Conservation (phyloP, 1,140 invertebrate species). For the Drosophila baimaii region DNA sequence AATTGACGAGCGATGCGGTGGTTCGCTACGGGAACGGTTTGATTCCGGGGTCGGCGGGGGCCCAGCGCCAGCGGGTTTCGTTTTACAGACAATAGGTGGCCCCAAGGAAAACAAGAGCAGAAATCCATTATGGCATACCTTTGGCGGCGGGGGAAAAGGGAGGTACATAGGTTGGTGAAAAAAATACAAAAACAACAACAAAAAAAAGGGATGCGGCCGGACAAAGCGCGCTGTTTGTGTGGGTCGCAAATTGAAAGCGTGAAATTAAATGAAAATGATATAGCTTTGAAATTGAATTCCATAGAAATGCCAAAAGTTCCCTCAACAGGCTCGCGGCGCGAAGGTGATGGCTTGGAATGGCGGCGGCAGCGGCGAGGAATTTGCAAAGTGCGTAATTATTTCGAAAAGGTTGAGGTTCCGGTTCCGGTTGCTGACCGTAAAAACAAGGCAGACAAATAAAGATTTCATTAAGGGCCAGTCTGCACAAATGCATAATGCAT, state of each 20-base stretch:
- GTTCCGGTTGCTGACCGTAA: not conserved
- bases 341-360: conserved; percentile 16
- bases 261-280: conserved; percentile 82
- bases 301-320: conserved; percentile 75
- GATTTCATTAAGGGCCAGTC: not conserved
- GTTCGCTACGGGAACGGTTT: conserved; percentile 25
- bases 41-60: conserved; percentile 13
- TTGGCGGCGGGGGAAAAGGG: conserved; percentile 34
- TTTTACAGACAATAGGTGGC: conserved; percentile 70
- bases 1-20: conserved; percentile 47
- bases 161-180: too few relatives aligned
- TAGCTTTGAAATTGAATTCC: conserved; percentile 81
- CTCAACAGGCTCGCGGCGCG: conserved; percentile 6
- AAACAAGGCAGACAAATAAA: not conserved
- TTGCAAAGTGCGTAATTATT: conserved; percentile 18
- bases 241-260: conserved; percentile 76
- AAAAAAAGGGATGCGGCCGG: conserved; percentile 41
- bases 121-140: conserved; percentile 69
- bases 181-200: not conserved
- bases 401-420: conserved; percentile 5
- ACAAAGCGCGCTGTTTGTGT: conserved; percentile 37
- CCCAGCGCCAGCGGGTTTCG: conserved; percentile 35
- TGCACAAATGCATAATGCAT: conserved; percentile 11
- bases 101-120: conserved; percentile 39
- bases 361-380: not conserved